Percentiles rank a stretch among this genome's conserved stretches.
Conservation (phyloP, 1,140 invertebrate species). For the Aphelinus certus region DNA sequence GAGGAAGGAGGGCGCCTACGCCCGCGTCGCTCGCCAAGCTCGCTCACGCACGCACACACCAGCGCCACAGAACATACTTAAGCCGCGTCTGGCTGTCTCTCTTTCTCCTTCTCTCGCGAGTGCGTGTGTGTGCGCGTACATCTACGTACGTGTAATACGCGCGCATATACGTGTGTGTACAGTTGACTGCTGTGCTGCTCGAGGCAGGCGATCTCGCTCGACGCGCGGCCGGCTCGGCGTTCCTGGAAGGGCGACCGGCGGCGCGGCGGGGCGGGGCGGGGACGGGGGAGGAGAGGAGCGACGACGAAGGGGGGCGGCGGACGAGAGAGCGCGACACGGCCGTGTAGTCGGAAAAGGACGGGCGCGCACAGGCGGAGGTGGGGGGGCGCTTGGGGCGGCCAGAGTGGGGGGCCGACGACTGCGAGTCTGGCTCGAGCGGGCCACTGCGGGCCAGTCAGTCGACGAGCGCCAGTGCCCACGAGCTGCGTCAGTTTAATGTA, state of each 20-base stretch:
- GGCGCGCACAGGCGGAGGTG: slow-evolving; percentile 1
- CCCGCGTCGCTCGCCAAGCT: slow-evolving; percentile 8
- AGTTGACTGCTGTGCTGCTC: background rate
- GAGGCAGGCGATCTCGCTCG: background rate
- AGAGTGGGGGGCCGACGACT: slow-evolving; percentile 28
- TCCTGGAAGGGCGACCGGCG: slow-evolving; percentile 34
- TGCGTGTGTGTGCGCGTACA: too few relatives aligned
- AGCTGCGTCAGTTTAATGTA: slow-evolving; percentile 54
- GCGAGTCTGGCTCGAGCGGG: slow-evolving; percentile 39
- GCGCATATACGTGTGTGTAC: background rate
- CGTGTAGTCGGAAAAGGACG: slow-evolving; percentile 24
- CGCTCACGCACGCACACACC: background rate
- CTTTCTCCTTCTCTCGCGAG: background rate
- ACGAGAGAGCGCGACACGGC: background rate
- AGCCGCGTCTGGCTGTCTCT: slow-evolving; percentile 33
- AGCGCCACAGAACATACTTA: background rate
- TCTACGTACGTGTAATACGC: background rate
- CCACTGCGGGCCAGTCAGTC: slow-evolving; percentile 27
- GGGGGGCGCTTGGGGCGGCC: slow-evolving; percentile 5
- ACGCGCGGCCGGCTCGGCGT: background rate
- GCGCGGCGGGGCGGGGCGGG: slow-evolving; percentile 9
- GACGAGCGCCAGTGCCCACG: slow-evolving; percentile 55
- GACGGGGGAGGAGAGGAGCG: slow-evolving; percentile 29
- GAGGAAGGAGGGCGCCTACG: slow-evolving; percentile 48
- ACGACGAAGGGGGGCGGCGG: too few relatives aligned